Evolutionary conservation across 2,113 vertebrate species (phyloP).

Genomic region (Myiagra hebetior): DNA sequence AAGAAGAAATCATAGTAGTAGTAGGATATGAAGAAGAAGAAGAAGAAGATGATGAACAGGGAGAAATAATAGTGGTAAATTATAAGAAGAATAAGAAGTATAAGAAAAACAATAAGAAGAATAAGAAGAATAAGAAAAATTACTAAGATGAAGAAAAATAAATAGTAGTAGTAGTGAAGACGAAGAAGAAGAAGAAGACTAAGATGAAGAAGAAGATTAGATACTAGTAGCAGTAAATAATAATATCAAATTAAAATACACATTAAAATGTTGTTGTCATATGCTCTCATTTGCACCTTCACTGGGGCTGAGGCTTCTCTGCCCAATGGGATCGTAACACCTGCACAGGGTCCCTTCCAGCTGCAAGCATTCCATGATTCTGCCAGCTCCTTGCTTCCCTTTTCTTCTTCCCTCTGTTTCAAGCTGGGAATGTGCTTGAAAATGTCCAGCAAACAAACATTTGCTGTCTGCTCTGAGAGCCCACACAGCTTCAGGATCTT

Average conservation of each 20-base stretch:
- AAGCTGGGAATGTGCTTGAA: too few relatives aligned
- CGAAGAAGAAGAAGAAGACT: background rate
- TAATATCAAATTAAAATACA: background rate
- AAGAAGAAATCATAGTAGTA: background rate
- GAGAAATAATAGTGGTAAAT: background rate
- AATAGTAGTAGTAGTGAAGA: too few relatives aligned
- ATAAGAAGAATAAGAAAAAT: background rate
- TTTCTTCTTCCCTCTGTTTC: too few relatives aligned
- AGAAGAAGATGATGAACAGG: background rate
- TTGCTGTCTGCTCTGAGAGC: background rate
- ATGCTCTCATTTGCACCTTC: too few relatives aligned
- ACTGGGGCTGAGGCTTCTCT: too few relatives aligned
- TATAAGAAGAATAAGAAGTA: background rate
- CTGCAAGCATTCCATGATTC: too few relatives aligned
- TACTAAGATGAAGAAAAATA: background rate
- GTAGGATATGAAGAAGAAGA: background rate
- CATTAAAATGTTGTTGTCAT: too few relatives aligned
- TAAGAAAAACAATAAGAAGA: background rate
- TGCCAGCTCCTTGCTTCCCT: too few relatives aligned
- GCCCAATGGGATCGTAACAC: too few relatives aligned
- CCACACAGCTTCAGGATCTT: fast-evolving
- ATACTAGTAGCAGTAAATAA: background rate
- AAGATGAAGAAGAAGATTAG: background rate
- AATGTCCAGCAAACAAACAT: too few relatives aligned
- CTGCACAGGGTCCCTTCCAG: too few relatives aligned